Evolutionary conservation across 2,113 vertebrate species (phyloP).

Genomic region (Choloepus hoffmanni): DNA sequence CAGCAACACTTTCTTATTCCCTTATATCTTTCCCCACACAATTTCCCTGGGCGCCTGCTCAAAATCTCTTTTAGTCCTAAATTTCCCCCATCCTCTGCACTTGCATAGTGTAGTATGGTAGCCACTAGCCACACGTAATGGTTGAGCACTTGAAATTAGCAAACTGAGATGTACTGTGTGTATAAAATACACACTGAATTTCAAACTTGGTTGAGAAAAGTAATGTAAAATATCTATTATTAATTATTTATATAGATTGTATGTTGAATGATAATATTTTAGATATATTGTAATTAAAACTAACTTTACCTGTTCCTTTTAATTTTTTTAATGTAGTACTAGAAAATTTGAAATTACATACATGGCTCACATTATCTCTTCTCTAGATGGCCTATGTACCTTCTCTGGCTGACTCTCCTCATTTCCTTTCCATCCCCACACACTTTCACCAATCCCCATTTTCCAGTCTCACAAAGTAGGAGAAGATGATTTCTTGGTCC

Average conservation of each 20-base stretch:
- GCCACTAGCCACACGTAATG: not conserved
- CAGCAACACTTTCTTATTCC: not conserved
- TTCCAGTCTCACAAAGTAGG: slow-evolving; percentile 84
- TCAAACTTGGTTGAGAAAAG: not conserved
- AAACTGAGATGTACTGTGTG: not conserved
- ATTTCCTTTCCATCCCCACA: not conserved
- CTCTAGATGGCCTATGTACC: not conserved
- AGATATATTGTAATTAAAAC: not conserved
- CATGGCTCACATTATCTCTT: not conserved
- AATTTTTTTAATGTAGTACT: not conserved
- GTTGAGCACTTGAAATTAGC: not conserved
- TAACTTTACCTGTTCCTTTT: not conserved
- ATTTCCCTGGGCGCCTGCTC: not conserved
- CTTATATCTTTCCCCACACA: not conserved
- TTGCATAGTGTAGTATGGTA: not conserved
- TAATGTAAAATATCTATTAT: not conserved
- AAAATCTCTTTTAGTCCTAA: not conserved
- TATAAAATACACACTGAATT: not conserved
- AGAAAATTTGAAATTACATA: not conserved
- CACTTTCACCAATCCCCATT: not conserved
- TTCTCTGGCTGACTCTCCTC: not conserved
- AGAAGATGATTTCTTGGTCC: slow-evolving; percentile 78
- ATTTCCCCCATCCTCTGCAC: not conserved
- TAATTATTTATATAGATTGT: slow-evolving; percentile 1
- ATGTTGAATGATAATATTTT: not conserved